Percentiles rank a stretch among this genome's conserved stretches.
These are phyloP conservation scores for Epizoanthus scotinus DNA, from an alignment of 92 coral and sea anemone species.

Conservation along the genomic window DNA sequence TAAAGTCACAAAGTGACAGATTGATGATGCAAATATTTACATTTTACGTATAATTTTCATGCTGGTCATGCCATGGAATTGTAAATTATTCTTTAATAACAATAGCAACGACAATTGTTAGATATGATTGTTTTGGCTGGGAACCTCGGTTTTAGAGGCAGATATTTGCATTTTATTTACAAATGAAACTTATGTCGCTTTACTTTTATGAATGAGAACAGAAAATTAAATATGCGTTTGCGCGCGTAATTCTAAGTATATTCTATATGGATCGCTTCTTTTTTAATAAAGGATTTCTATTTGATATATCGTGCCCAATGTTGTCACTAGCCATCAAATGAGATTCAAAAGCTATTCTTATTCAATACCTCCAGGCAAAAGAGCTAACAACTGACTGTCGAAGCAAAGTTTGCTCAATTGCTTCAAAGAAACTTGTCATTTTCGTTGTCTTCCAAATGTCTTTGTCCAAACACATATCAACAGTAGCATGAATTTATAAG, in stretches of 20 bases:
- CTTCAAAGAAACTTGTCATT: slow-evolving; percentile 13
- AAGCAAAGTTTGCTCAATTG: background rate
- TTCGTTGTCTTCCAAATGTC: slow-evolving; percentile 15
- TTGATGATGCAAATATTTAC: slow-evolving; percentile 17
- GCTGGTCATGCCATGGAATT: background rate
- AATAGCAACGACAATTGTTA: slow-evolving; percentile 20
- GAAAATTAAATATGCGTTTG: background rate
- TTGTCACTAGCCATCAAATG: slow-evolving; percentile 22
- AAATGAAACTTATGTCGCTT: background rate
- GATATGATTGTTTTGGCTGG: slow-evolving; percentile 9
- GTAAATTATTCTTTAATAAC: slow-evolving; percentile 18
- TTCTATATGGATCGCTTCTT: background rate
- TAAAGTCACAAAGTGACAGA: background rate
- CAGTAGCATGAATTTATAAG: background rate
- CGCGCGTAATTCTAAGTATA: background rate
- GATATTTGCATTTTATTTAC: slow-evolving; percentile 30
- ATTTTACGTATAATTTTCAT: slow-evolving; percentile 1
- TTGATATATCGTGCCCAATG: background rate
- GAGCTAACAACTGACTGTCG: background rate
- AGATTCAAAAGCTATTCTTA: slow-evolving; percentile 19
- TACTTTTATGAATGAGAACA: background rate
- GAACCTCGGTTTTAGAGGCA: background rate
- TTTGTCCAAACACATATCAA: background rate
- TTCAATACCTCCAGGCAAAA: background rate
- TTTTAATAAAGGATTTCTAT: slow-evolving; percentile 5